Percentiles rank a stretch among this genome's conserved stretches.
These are phyloP conservation scores for Myocastor coypus DNA, from an alignment of 2,113 vertebrate species.

Conservation along the genomic window DNA sequence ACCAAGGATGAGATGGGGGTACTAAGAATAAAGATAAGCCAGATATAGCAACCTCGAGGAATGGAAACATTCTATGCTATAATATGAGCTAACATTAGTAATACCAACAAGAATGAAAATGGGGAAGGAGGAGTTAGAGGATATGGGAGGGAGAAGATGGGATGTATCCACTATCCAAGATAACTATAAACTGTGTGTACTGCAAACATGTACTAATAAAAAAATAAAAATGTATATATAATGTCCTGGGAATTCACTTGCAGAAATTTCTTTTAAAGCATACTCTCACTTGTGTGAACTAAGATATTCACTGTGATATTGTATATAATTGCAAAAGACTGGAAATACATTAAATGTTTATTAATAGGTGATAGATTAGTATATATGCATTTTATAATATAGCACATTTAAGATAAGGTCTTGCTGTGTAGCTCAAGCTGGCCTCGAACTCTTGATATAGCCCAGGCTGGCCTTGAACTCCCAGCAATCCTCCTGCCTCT, in stretches of 20 bases:
- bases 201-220: neutral
- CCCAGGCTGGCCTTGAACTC: neutral
- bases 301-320: neutral
- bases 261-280: slow-evolving; percentile 9
- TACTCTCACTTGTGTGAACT: neutral
- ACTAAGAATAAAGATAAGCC: neutral
- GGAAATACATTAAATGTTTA: slow-evolving; percentile 9
- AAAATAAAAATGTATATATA: neutral
- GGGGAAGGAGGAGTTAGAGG: neutral
- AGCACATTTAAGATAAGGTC: neutral
- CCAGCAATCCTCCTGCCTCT: neutral
- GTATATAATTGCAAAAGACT: neutral
- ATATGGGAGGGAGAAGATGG: neutral
- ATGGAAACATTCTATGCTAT: neutral
- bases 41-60: neutral
- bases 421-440: too few species aligned
- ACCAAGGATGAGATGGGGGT: neutral
- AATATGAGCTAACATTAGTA: neutral
- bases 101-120: neutral
- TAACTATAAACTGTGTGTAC: neutral
- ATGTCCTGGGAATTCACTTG: slow-evolving; percentile 7
- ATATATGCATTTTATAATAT: neutral
- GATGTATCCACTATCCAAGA: neutral
- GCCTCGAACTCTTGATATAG: neutral
- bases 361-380: neutral